These are phyloP conservation scores for Syrmaticus mikado DNA, from an alignment of 2,113 vertebrate genomes.

Conservation along the genomic window DNA sequence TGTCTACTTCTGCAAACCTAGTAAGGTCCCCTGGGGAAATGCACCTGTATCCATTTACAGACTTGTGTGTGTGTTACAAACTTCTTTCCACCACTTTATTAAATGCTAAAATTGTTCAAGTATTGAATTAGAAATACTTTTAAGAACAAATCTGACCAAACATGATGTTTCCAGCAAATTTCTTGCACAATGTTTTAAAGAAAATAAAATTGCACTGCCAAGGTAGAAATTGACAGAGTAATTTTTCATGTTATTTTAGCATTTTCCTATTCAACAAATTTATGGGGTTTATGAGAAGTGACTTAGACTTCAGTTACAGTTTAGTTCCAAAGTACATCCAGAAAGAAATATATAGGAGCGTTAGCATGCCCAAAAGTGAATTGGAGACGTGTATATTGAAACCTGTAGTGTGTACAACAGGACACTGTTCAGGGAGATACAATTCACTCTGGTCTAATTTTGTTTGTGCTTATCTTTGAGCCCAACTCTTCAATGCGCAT, in stretches of 20 bases:
- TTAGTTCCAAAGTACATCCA: background rate
- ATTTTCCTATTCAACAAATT: slow-evolving; percentile 3
- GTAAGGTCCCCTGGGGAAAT: background rate
- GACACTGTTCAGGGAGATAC: background rate
- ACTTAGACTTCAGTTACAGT: background rate
- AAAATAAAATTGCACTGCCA: slow-evolving; percentile 4
- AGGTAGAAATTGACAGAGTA: background rate
- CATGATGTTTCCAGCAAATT: background rate
- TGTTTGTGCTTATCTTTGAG: background rate
- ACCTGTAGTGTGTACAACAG: fast-evolving
- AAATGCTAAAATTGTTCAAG: background rate
- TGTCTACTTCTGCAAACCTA: background rate
- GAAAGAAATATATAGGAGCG: background rate
- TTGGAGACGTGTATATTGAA: background rate
- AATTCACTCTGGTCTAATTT: background rate
- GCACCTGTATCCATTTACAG: background rate
- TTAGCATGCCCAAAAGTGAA: background rate
- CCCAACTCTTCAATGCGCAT: background rate
- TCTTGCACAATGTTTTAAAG: background rate
- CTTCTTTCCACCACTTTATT: background rate
- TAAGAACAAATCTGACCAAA: background rate
- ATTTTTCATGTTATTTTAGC: background rate
- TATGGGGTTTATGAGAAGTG: background rate
- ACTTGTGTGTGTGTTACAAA: background rate
- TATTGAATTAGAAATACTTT: background rate